Percentiles rank a stretch among this genome's conserved stretches.
phyloP scores from a whole-genome alignment of 2,888 invertebrate species.

The Torymus auratus region DNA sequence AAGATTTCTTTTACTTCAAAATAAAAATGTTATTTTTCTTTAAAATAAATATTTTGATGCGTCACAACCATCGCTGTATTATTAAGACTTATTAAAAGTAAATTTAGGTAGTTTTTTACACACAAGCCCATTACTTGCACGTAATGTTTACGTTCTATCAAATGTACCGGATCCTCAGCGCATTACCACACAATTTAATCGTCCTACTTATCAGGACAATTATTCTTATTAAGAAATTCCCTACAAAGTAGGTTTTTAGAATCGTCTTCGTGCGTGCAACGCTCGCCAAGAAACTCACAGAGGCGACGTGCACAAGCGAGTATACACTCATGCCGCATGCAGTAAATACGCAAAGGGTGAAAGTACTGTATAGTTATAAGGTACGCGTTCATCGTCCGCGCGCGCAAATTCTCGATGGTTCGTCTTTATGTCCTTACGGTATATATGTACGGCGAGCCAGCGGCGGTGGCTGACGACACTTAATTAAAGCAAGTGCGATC shows the following conservation, averaged over 20 bases:
- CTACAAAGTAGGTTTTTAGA: not conserved
- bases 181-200: slow-evolving; percentile 2
- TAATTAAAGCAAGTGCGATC: slow-evolving; percentile 62
- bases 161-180: not conserved
- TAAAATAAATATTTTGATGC: too few species aligned
- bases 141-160: too few species aligned
- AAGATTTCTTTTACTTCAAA: too few species aligned
- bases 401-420: slow-evolving; percentile 36
- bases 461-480: slow-evolving; percentile 49
- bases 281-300: too few species aligned
- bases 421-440: slow-evolving; percentile 33
- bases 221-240: slow-evolving; percentile 20
- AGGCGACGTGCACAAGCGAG: too few species aligned
- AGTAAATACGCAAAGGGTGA: not conserved
- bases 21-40: too few species aligned
- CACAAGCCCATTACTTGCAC: too few species aligned
- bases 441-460: slow-evolving; percentile 11
- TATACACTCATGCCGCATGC: too few species aligned
- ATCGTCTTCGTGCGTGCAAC: too few species aligned
- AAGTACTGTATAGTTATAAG: not conserved
- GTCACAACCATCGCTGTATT: too few species aligned
- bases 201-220: not conserved
- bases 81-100: too few species aligned
- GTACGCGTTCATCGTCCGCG: not conserved
- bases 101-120: too few species aligned